Evolutionary conservation across 2,888 invertebrate genomes (phyloP), one percentile per base, ranked within the genome.

Genomic region (Aphidoletes aphidimyza): DNA sequence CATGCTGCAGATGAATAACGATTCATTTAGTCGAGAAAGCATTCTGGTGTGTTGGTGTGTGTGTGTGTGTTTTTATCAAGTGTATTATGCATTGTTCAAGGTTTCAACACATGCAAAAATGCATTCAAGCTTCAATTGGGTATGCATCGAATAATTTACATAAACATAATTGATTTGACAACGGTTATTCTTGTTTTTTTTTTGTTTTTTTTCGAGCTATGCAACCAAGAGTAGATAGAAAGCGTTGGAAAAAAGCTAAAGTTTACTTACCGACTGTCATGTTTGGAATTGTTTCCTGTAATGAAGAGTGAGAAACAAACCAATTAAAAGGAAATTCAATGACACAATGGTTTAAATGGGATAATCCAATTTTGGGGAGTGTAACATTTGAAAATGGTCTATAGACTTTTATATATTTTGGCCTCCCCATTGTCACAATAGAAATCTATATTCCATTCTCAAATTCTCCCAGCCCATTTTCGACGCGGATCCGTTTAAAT

Each of bases 191-290:
- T 69, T 69, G 26, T 14, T 69, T 69, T 14, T 5, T 39, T 39
- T 39, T n/a, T n/a, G n/a, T n/a, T n/a, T n/a, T n/a, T n/a, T n/a
- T n/a, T n/a, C n/a, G n/a, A n/a, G n/a, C n/a, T n/a, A n/a, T n/a
- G n/a, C n/a, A n/a, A n/a, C n/a, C n/a, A n/a, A n/a, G n/a, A n/a
- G n/a, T n/a, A 39, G 11, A 39, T 39, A 39, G 11, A 39, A 39
- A 39, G 39, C 19, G 69, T 34, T 34, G 36, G 6, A 69, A 69
- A 34, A 81, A 37, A 37, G 11, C 36, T 81, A 19, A 78, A n/a
- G 37, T 69, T 69, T 22, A 81, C 81, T 81, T 81, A 81, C 81
- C 81, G 39, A 81, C 37, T 81, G 19, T 81, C 39, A 81, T 81
- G 81, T 37, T 81, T 37, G 36, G 37, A 36, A 81, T 37, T n/a